Conservation (phyloP, 1,140 invertebrate genomes). For the Leptinotarsa lineolata region DNA sequence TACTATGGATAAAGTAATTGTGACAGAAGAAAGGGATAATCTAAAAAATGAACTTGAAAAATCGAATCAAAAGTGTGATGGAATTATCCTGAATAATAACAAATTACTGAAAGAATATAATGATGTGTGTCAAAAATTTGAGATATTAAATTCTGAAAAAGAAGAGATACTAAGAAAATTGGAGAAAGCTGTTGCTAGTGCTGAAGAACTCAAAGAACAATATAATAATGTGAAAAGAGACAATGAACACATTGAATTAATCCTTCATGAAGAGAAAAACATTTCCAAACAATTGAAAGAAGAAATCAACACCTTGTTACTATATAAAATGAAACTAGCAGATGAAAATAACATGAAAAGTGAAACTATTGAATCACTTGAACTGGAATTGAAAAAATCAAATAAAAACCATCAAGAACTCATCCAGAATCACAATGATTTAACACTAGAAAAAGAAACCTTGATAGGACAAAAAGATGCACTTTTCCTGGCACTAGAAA, state of each 20-base stretch:
- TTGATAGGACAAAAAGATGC: not conserved
- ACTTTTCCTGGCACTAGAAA: not conserved
- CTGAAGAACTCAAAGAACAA: constrained; percentile 22
- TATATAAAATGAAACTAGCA: not conserved
- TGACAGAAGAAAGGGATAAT: not conserved
- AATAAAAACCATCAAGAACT: too few species aligned
- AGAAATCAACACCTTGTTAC: not conserved
- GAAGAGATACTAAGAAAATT: not conserved
- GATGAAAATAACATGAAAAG: too few species aligned
- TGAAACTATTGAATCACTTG: too few species aligned
- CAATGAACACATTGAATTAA: not conserved
- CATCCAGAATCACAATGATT: too few species aligned
- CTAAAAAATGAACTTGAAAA: constrained; percentile 12
- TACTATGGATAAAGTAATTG: not conserved
- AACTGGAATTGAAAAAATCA: too few species aligned
- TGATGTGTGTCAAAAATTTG: not conserved
- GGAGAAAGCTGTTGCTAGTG: not conserved
- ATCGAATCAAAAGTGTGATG: not conserved
- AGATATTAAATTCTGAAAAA: constrained; percentile 12
- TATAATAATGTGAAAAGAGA: not conserved
- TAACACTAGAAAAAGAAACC: too few species aligned
- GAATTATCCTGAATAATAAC: not conserved
- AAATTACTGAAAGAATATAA: constrained; percentile 10
- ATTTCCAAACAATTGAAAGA: constrained; percentile 20
- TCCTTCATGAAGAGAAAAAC: constrained; percentile 19